Percentiles rank a stretch among this genome's conserved stretches.
These are phyloP conservation scores for Popillia japonica DNA, from an alignment of 1,140 invertebrate species.

Conservation along the genomic window DNA sequence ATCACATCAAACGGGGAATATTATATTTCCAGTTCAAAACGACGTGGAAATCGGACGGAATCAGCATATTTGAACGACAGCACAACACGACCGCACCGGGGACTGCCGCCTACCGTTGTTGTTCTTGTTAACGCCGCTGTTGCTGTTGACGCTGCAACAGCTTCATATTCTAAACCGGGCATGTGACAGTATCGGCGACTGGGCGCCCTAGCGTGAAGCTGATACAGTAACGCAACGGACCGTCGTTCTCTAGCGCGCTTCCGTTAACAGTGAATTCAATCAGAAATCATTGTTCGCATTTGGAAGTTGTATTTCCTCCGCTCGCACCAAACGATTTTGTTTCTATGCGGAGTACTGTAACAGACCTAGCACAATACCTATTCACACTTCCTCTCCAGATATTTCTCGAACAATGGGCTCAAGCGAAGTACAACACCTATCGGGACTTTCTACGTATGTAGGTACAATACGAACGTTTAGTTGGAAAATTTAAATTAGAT, in stretches of 20 bases:
- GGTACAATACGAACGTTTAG: background rate
- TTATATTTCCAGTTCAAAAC: background rate
- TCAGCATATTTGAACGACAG: background rate
- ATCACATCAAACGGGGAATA: background rate
- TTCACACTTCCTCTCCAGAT: constrained; percentile 14
- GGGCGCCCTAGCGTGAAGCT: background rate
- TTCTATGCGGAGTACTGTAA: background rate
- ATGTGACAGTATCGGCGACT: background rate
- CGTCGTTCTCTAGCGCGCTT: background rate
- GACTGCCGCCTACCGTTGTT: background rate
- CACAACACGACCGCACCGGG: background rate
- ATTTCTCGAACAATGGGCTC: background rate
- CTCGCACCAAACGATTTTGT: background rate
- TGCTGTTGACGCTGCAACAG: background rate
- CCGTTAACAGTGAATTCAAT: constrained; percentile 9
- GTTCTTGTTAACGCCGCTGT: background rate
- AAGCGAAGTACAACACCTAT: background rate
- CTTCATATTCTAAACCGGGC: background rate
- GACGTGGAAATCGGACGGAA: no score
- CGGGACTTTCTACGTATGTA: background rate
- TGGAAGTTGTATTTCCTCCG: background rate
- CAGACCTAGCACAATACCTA: background rate
- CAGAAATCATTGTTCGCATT: constrained; percentile 1
- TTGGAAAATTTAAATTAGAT: background rate
- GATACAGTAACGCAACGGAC: background rate